These are phyloP conservation scores for Leptocoma aspasia DNA, from an alignment of 2,113 vertebrate genomes.

Conservation along the genomic window DNA sequence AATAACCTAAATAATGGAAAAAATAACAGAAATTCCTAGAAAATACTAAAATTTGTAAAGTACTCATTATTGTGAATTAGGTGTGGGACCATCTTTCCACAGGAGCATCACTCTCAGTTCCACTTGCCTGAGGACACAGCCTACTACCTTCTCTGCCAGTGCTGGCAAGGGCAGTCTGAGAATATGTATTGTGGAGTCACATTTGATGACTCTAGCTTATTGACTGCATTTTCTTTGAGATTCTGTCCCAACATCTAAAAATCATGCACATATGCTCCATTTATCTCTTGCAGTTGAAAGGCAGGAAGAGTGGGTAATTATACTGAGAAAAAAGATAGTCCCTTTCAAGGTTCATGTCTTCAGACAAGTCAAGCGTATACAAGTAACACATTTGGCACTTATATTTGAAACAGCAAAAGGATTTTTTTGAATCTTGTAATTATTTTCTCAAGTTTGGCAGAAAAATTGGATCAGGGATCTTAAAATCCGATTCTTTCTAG, in stretches of 20 bases:
- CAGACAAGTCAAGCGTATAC: constrained; percentile 13
- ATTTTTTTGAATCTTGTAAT: constrained; percentile 56
- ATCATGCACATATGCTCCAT: constrained; percentile 11
- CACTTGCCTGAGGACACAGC: background rate
- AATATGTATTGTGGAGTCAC: background rate
- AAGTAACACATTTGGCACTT: constrained; percentile 26
- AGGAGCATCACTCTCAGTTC: background rate
- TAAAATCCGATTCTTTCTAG: constrained; percentile 19
- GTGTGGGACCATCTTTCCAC: background rate
- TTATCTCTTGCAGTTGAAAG: constrained; percentile 11
- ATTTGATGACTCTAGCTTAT: background rate
- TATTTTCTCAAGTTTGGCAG: constrained; percentile 55
- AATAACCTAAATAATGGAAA: background rate
- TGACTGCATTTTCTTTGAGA: background rate
- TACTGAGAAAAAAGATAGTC: background rate
- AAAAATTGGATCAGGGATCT: constrained; percentile 54
- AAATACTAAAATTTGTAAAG: background rate
- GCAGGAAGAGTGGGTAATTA: constrained; percentile 48
- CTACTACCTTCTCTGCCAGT: background rate
- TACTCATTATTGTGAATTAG: background rate
- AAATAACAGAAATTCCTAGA: background rate
- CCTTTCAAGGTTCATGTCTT: constrained; percentile 44
- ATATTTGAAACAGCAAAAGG: constrained; percentile 25
- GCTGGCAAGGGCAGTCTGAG: background rate
- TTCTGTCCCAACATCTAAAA: background rate